phyloP scores from a whole-genome alignment of 2,113 vertebrate genomes.

The Labeo catla region DNA sequence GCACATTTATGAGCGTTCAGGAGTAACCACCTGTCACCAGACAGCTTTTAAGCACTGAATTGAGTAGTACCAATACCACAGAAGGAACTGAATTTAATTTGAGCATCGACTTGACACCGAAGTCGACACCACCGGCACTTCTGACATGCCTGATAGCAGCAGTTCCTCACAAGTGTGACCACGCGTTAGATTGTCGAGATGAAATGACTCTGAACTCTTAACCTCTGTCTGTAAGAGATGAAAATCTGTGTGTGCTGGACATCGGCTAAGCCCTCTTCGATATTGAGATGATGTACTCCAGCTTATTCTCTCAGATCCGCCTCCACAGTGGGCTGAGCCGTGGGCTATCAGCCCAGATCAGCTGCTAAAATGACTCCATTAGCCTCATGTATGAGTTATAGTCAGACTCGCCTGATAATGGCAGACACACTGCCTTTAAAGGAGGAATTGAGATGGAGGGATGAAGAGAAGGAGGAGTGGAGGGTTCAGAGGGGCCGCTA shows the following conservation, averaged over 20 bases:
- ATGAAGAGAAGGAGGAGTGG: slow-evolving; percentile 21
- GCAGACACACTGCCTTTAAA: slow-evolving; percentile 30
- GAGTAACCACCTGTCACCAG: background rate
- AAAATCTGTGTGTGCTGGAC: slow-evolving; percentile 35
- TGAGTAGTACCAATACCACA: background rate
- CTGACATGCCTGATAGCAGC: background rate
- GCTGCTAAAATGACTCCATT: slow-evolving; percentile 55
- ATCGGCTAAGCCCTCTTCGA: slow-evolving; percentile 13
- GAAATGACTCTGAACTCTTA: slow-evolving; percentile 12
- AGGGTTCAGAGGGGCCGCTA: slow-evolving; percentile 37
- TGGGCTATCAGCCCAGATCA: slow-evolving; percentile 41
- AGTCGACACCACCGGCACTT: background rate
- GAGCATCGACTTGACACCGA: background rate
- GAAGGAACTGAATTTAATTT: background rate
- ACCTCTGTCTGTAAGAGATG: slow-evolving; percentile 26
- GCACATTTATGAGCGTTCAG: background rate
- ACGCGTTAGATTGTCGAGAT: slow-evolving; percentile 2
- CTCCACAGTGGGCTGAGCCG: slow-evolving; percentile 34
- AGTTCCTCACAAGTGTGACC: slow-evolving; percentile 5
- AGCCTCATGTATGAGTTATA: slow-evolving; percentile 60
- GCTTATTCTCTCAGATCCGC: slow-evolving; percentile 27
- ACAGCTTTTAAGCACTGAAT: background rate
- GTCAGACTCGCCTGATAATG: slow-evolving; percentile 34
- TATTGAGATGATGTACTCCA: slow-evolving; percentile 30
- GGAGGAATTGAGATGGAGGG: slow-evolving; percentile 19